Conservation (phyloP, 2,113 vertebrate species). For the Ceyx cyanopectus region DNA sequence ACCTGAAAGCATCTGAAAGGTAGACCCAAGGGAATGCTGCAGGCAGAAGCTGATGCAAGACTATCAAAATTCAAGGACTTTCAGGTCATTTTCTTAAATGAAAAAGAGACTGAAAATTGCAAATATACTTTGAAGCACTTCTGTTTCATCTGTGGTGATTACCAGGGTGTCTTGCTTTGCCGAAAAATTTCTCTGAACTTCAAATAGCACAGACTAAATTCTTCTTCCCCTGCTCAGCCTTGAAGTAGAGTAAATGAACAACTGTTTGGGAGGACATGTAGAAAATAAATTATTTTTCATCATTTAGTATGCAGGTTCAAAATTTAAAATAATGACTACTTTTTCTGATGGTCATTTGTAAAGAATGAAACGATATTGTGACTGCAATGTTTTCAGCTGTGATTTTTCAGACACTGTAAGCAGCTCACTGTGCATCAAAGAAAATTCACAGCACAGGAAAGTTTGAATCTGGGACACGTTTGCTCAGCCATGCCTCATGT, state of each 20-base stretch:
- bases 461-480: conserved; percentile 35
- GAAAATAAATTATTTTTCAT: background rate
- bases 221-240: background rate
- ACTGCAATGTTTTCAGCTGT: background rate
- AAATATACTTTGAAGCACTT: conserved; percentile 52
- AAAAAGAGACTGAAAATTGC: conserved; percentile 37
- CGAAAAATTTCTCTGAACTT: conserved; percentile 44
- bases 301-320: background rate
- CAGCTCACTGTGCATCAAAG: background rate
- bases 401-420: background rate
- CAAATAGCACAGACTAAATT: conserved; percentile 42
- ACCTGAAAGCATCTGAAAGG: conserved; percentile 44
- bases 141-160: conserved; percentile 56
- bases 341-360: background rate
- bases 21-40: conserved; percentile 19
- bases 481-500: conserved; percentile 26
- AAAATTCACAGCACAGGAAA: conserved; percentile 21
- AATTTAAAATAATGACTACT: background rate
- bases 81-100: conserved; percentile 42
- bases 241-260: background rate
- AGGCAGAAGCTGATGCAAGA: conserved; percentile 32
- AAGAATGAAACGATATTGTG: background rate
- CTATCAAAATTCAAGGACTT: conserved; percentile 65
- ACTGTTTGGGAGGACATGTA: background rate
- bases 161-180: conserved; percentile 25